Evolutionary conservation across 2,888 invertebrate genomes (phyloP).

Genomic region (Aleiodes leptofemur): DNA sequence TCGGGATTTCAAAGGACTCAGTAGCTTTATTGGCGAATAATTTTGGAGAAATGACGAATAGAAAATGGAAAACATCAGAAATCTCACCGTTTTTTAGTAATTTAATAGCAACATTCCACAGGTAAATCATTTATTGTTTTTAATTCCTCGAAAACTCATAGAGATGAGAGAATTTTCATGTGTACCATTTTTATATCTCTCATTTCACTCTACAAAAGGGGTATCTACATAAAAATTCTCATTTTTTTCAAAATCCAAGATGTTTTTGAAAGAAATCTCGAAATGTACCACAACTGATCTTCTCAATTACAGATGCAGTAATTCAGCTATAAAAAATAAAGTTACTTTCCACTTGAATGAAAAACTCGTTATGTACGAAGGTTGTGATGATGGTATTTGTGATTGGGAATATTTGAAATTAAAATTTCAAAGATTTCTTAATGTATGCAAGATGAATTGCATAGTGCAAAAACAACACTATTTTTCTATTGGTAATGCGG

Average conservation of each 20-base stretch:
- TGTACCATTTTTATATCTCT: no score
- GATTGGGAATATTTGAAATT: constrained; percentile 81
- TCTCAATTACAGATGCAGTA: constrained; percentile 75
- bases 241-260: not conserved
- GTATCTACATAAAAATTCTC: no score
- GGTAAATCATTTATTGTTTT: constrained; percentile 69
- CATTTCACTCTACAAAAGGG: no score
- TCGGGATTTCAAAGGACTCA: constrained; percentile 80
- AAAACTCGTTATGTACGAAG: constrained; percentile 80
- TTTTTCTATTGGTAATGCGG: no score
- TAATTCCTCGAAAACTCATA: no score
- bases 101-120: constrained; percentile 83
- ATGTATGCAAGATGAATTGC: no score
- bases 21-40: constrained; percentile 80
- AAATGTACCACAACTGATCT: not conserved
- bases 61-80: constrained; percentile 82
- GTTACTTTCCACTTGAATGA: constrained; percentile 84
- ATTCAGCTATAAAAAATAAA: constrained; percentile 70
- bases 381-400: constrained; percentile 85
- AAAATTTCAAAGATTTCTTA: constrained; percentile 73
- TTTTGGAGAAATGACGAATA: constrained; percentile 76
- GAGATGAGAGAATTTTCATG: no score
- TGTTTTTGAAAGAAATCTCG: not conserved
- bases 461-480: no score
- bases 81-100: constrained; percentile 84